These are phyloP conservation scores for Zaprionus obscuricornis DNA, from an alignment of 2,888 invertebrate species.

Conservation along the genomic window DNA sequence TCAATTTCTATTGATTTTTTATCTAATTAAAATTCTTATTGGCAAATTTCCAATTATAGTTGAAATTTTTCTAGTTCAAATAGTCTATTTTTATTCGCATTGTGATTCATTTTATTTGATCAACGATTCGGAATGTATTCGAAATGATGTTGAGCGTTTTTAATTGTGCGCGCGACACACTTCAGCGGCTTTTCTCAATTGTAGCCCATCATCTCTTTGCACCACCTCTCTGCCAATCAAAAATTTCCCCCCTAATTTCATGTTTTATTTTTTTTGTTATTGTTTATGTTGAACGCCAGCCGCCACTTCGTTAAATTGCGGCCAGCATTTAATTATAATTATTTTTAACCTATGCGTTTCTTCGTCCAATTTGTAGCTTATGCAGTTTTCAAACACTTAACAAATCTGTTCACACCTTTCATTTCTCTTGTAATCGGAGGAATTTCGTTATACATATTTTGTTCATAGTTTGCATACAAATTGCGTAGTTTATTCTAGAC, in stretches of 20 bases:
- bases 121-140: slow-evolving; percentile 19
- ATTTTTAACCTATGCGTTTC: slow-evolving; percentile 63
- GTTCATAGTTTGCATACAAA: slow-evolving; percentile 36
- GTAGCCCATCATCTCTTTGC: slow-evolving; percentile 27
- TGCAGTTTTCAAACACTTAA: slow-evolving; percentile 45
- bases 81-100: slow-evolving; percentile 44
- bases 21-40: slow-evolving; percentile 30
- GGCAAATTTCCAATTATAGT: slow-evolving; percentile 64
- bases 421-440: slow-evolving; percentile 22
- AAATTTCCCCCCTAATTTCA: slow-evolving; percentile 21
- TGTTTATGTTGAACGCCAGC: slow-evolving; percentile 63
- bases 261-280: slow-evolving; percentile 22
- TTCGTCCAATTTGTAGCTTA: slow-evolving; percentile 56
- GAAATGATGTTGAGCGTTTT: slow-evolving; percentile 64
- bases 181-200: slow-evolving; percentile 54
- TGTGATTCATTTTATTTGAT: slow-evolving; percentile 41
- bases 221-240: slow-evolving; percentile 10
- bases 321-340: slow-evolving; percentile 44
- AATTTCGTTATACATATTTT: slow-evolving; percentile 52
- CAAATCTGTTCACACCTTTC: slow-evolving; percentile 73
- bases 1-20: slow-evolving; percentile 52
- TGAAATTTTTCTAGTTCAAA: slow-evolving; percentile 71
- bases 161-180: slow-evolving; percentile 69
- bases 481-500: slow-evolving; percentile 9
- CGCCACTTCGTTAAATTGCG: slow-evolving; percentile 64